phyloP scores from a whole-genome alignment of 2,888 invertebrate genomes.

The Carpatolechia fugitivella region DNA sequence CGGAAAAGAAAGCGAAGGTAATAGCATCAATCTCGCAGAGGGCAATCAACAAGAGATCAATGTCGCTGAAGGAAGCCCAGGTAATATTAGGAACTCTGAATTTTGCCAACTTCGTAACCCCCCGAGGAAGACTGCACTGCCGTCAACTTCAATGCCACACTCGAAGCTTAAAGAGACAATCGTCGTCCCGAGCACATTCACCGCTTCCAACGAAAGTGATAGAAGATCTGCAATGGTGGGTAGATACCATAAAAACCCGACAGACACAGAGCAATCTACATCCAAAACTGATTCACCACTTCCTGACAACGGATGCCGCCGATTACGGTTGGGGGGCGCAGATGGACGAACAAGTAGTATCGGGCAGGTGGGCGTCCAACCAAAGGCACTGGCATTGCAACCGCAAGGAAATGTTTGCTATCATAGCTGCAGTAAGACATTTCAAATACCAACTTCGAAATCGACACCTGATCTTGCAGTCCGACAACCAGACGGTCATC shows the following conservation, averaged over 20 bases:
- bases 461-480: neutral
- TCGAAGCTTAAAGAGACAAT: neutral
- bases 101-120: constrained; percentile 13
- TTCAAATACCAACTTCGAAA: no score
- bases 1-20: neutral
- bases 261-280: neutral
- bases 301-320: constrained; percentile 15
- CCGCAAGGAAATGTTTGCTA: constrained; percentile 2
- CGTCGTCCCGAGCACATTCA: no score
- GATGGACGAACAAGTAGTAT: constrained; percentile 10
- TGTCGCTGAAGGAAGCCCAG: constrained; percentile 2
- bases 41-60: neutral
- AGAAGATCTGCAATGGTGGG: constrained; percentile 17
- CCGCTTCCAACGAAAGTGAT: neutral
- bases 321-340: no score
- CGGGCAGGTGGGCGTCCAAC: neutral
- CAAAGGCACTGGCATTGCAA: no score
- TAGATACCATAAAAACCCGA: neutral
- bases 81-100: constrained; percentile 14
- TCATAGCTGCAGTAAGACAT: neutral
- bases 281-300: constrained; percentile 3
- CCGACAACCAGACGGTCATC: constrained; percentile 2
- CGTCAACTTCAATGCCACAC: constrained; percentile 11
- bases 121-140: constrained; percentile 17
- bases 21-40: neutral